Base-by-base conservation (phyloP, 2,113 vertebrate species). In the Trematocara macrostoma region DNA sequence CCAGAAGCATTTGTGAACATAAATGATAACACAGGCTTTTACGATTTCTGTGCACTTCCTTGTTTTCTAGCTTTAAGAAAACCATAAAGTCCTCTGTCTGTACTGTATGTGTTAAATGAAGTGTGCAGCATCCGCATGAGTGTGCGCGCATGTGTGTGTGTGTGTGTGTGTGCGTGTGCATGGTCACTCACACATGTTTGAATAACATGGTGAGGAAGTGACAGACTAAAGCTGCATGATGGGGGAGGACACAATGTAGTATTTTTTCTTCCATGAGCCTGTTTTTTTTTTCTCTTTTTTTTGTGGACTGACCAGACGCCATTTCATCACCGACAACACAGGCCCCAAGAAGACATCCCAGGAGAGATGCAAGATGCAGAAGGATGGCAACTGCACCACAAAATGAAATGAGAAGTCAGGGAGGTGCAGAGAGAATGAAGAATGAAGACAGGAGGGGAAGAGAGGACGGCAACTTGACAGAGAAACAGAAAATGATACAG, bases 291-390 rank as follows among this genome's bases (percentile, higher is more conserved):
- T 12, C 91, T 76, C 81, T 12, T 38, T 42, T 93, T 88, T 82
- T 67, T 29, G 84, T 89, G 88, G 87, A 95, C 94, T 96, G 97
- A 97, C 97, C 96, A 88, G 86, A 95, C 90, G 91, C 96, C 96
- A 97, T 97, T 96, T 97, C 96, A 97, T 96, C 96, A 96, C 94
- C 94, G 95, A 94, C 96, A 96, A 96, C 96, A 96, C 94, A 94
- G 96, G 94, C 95, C 96, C 96, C 95, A 95, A 96, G 96, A 96
- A 96, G 97, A 97, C 96, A 96, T 94, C 92, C 95, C 96, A 94
- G 95, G 96, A 96, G 97, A 94, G 95, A 97, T 94, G 90, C 95
- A 95, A 92, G 78, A 95, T 93, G 93, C 91, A 92, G 74, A 93
- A 94, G 91, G 92, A 94, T 69, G 81, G 85, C 92, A 79, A 82